Percentiles rank a stretch among this genome's conserved stretches.
phyloP scores from a whole-genome alignment of 2,113 vertebrate genomes.

The Cinclus cinclus region DNA sequence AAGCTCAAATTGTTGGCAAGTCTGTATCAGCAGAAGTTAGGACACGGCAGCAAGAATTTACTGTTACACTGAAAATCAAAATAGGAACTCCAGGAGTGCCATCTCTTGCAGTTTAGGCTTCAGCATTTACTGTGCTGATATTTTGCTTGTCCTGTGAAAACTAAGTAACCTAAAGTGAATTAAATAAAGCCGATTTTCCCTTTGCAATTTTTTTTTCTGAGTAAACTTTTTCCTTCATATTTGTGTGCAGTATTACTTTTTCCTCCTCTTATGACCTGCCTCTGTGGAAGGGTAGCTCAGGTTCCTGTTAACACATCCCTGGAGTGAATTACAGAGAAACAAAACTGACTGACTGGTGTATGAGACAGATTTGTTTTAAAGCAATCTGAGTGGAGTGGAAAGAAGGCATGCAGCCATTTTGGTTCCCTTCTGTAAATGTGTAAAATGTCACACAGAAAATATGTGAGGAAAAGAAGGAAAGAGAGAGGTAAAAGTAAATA shows the following conservation, averaged over 20 bases:
- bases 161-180: neutral
- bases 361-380: neutral
- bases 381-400: neutral
- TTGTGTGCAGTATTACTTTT: neutral
- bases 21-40: neutral
- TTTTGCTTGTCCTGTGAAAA: neutral
- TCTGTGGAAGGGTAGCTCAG: neutral
- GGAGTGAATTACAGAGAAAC: neutral
- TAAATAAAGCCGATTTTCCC: neutral
- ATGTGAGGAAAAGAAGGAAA: neutral
- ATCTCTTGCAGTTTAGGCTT: neutral
- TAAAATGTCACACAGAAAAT: neutral
- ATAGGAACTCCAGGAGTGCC: neutral
- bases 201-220: neutral
- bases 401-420: fast-evolving
- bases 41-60: neutral
- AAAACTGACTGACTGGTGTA: neutral
- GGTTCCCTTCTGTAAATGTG: neutral
- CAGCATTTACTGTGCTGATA: neutral
- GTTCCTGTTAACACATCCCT: neutral
- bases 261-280: fast-evolving
- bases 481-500: neutral
- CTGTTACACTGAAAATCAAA: neutral
- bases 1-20: neutral
- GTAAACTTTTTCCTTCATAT: neutral